Evolutionary conservation across 92 coral and sea anemone species (phyloP), one percentile per base, ranked within the genome.

Genomic region (Isaurus tuberculatus): DNA sequence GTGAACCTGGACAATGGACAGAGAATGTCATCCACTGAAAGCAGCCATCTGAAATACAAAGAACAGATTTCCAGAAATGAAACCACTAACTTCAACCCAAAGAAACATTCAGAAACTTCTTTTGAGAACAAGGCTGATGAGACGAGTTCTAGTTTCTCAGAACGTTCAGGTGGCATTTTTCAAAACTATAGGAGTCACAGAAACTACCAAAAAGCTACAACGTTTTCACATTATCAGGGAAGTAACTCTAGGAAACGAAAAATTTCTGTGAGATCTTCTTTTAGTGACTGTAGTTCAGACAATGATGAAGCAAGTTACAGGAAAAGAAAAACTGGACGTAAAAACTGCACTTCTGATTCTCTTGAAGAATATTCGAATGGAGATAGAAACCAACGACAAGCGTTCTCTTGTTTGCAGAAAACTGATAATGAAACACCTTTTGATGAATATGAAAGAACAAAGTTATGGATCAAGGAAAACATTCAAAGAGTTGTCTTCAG

Each of bases 401-500:
- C 14, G 13, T 58, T 67, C 53, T 2, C 82, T 19, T 17, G 25
- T 15, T 34, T 32, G 2, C 69, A 57, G 33, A 19, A 7, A 2
- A 25, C 26, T 34, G n/a, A 9, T 37, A 20, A 10, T 32, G 5
- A 25, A 20, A 32, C 32, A 31, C 33, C 46, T 22, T 32, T 49
- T 33, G 82, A 77, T 5, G 82, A 77, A 37, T 58, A 77, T 57
- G 82, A 77, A 77, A 77, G 82, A 61, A 77, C 82, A 15, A 77
- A 40, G 27, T 11, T 27, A 14, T 77, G 82, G 82, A 77, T 77
- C n/a, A 30, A 57, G 28, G 48, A 77, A 77, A 77, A 77, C 82
- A 34, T 36, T 14, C 68, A 32, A 55, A 77, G 16, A 14, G 19
- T 29, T 9, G 13, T 20, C 3, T 2, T 3, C 30, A 27, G 58